phyloP scores from a whole-genome alignment of 2,113 vertebrate species.

The Aphyosemion australe region DNA sequence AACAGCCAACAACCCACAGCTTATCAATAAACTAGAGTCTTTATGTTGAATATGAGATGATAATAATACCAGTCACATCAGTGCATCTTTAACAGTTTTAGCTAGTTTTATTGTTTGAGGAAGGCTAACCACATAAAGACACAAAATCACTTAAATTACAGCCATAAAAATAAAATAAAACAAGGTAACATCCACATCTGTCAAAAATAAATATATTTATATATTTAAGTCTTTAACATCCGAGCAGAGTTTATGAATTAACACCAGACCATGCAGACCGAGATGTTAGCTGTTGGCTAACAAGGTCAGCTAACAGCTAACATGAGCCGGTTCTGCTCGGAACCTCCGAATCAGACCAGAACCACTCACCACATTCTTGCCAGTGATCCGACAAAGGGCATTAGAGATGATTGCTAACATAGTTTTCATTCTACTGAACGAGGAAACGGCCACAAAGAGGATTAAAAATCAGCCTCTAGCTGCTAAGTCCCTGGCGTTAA shows the following conservation, averaged over 20 bases:
- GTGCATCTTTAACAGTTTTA: too few relatives aligned
- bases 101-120: neutral
- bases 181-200: too few relatives aligned
- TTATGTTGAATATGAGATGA: too few relatives aligned
- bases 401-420: slow-evolving; percentile 88
- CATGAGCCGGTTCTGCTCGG: neutral
- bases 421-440: slow-evolving; percentile 79
- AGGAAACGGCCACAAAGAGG: neutral
- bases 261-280: neutral
- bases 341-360: neutral
- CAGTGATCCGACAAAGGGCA: slow-evolving; percentile 79
- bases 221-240: rapidly evolving
- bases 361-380: slow-evolving; percentile 73
- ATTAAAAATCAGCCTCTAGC: slow-evolving; percentile 14
- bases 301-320: slow-evolving; percentile 65
- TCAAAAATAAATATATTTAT: neutral
- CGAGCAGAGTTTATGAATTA: neutral
- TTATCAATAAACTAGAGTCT: too few relatives aligned
- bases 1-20: too few relatives aligned
- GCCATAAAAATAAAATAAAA: too few relatives aligned
- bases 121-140: neutral
- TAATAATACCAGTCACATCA: too few relatives aligned
- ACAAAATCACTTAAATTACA: neutral
- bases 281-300: neutral
- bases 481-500: neutral